These are phyloP conservation scores for Urocitellus parryii DNA, from an alignment of 2,113 vertebrate genomes.

Conservation along the genomic window DNA sequence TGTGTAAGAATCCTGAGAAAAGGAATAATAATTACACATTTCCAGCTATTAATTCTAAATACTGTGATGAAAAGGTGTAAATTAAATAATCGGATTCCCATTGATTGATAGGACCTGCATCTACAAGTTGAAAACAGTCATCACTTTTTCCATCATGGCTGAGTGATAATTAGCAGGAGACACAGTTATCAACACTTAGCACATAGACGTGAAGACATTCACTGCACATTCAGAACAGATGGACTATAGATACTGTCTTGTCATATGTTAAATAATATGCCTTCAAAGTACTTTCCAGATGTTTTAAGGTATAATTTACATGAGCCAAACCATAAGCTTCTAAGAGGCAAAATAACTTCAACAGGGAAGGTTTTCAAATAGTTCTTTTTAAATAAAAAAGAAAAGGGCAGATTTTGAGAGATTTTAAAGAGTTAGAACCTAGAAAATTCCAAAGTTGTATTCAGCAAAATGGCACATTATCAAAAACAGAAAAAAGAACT, in stretches of 20 bases:
- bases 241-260: slow-evolving; percentile 84
- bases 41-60: slow-evolving; percentile 84
- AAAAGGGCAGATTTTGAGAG: not conserved
- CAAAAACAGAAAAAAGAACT: slow-evolving; percentile 42
- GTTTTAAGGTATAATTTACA: slow-evolving; percentile 86
- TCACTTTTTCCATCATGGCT: slow-evolving; percentile 86
- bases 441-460: not conserved
- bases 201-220: slow-evolving; percentile 82
- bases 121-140: slow-evolving; percentile 86
- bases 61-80: slow-evolving; percentile 86
- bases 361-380: slow-evolving; percentile 51
- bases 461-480: not conserved
- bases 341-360: slow-evolving; percentile 70
- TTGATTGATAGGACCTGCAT: slow-evolving; percentile 87
- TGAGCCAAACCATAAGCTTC: slow-evolving; percentile 72
- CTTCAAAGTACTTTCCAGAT: slow-evolving; percentile 85
- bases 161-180: slow-evolving; percentile 88
- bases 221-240: slow-evolving; percentile 87
- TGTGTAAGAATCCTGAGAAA: slow-evolving; percentile 64
- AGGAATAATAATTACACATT: slow-evolving; percentile 82
- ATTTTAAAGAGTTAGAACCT: not conserved
- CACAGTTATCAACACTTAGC: slow-evolving; percentile 86
- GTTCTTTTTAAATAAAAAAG: not conserved
- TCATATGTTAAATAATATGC: slow-evolving; percentile 86
- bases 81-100: slow-evolving; percentile 88